Base-by-base conservation (phyloP, 1,140 invertebrate species). In the Leptestheria dahalacensis region DNA sequence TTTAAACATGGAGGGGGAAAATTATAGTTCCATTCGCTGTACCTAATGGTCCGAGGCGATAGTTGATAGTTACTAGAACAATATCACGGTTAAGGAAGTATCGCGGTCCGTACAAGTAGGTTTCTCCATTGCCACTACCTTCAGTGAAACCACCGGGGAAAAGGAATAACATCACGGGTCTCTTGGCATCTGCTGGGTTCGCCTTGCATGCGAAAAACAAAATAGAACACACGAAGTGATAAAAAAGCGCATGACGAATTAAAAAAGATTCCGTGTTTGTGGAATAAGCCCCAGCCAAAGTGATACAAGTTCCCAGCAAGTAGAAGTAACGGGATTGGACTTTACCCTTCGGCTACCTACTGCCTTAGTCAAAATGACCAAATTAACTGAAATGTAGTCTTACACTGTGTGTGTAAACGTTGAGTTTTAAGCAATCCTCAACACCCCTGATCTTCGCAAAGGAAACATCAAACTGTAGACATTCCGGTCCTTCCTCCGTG, bases 381-480 rank as follows among this genome's bases (percentile, higher is more conserved):
- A n/a, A 23, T 41, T 57, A 46, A 0, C 11, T 57, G 23, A 18
- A 50, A 11, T 50, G 18, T 50, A 33, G 54, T 57, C 52, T 63
- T 66, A 79, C 78, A 66, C 77, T 74, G 10, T 86, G 87, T 1
- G 83, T 80, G 67, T 88, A 91, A 11, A 91, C 83, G 66, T 92
- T 92, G 1, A 92, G 70, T 64, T 87, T 89, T 1, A 92, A 75
- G 63, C 90, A 92, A 70, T 93, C 88, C 71, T 91, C 86, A 21
- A 72, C 72, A 0, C 84, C 84, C 25, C 79, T 76, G 12, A 63
- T 55, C 2, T 61, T 41, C 12, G 48, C 47, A 46, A 61, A 57
- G 12, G 57, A 23, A 9, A 57, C 48, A 47, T 74, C 69, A 48
- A 64, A 63, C 65, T 77, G 67, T 3, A 64, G n/a, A 57, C 67